Conservation (phyloP, 1,140 invertebrate genomes). For the Cyclina sinensis region DNA sequence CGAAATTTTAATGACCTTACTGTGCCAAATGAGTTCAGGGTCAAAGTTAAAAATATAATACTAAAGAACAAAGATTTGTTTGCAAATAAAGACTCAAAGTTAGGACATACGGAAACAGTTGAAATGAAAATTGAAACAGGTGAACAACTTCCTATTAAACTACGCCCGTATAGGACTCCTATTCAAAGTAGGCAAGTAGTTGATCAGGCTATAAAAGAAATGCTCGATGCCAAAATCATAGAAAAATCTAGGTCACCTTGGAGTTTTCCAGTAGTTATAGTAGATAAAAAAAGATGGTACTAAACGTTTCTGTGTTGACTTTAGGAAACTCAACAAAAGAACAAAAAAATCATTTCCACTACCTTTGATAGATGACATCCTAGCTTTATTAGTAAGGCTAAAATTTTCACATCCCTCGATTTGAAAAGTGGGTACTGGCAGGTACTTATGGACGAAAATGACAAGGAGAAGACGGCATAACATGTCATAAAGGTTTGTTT, state of each 20-base stretch:
- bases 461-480: conserved; percentile 64
- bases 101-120: not conserved
- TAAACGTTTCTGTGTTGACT: conserved; percentile 30
- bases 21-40: not conserved
- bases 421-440: conserved; percentile 52
- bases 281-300: conserved; percentile 33
- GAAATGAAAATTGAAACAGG: conserved; percentile 66
- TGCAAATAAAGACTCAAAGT: not conserved
- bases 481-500: conserved; percentile 51
- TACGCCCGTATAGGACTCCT: conserved; percentile 66
- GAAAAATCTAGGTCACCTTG: not conserved
- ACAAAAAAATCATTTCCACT: conserved; percentile 71
- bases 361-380: conserved; percentile 78
- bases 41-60: not conserved
- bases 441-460: conserved; percentile 49
- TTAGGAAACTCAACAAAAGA: conserved; percentile 3
- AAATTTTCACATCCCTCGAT: conserved; percentile 70
- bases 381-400: conserved; percentile 65
- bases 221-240: conserved; percentile 69
- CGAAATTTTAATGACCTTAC: not conserved
- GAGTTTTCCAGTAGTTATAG: conserved; percentile 20
- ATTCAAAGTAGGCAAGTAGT: conserved; percentile 53
- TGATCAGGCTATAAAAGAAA: conserved; percentile 64
- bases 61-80: not conserved
- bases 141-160: conserved; percentile 60